Base-by-base conservation (phyloP, 2,888 invertebrate species). In the Frankliniella intonsa region DNA sequence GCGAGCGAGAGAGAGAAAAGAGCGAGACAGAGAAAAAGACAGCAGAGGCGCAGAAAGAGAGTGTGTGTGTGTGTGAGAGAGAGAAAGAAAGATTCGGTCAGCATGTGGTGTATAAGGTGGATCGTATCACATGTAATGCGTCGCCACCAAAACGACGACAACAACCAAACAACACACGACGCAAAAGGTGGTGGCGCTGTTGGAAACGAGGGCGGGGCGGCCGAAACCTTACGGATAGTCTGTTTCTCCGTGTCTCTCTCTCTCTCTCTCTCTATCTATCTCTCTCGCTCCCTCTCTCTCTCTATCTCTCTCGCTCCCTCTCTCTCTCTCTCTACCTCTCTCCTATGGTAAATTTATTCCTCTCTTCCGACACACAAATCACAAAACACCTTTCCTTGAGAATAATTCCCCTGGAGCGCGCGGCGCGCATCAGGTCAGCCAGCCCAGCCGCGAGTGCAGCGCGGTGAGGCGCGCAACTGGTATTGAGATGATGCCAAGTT, bases 1-100 rank as follows among this genome's bases (percentile, higher is more conserved):
- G 69, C 19, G 69, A 69, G 22, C 11, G 22, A 69, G 22, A 5
- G 69, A 22, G n/a, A 22, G 81, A 81, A 69, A 81, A 82, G 83
- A 81, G 76, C 49, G 81, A 83, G 25, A 22, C 25, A 25, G 22
- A 12, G 81, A 81, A 69, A 81, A 81, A 80, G 83, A 49, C 81
- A 12, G 80, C 83, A 82, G 83, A 81, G 50, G 81, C 62, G 82
- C 65, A 80, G 83, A 83, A 80, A 82, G 80, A 81, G 80, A 81
- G 81, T 81, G 83, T 81, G 76, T 50, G 81, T 83, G 69, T 22
- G 69, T n/a, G 12, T 22, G 69, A 12, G 38, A 38, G 38, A 38
- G 5, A 38, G 38, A 38, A 38, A 38, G 38, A 38, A 38, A 38
- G 69, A 76, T 76, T 76, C 69, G 69, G 69, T 76, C 69, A 76